Conservation (phyloP, 2,797 vertebrate species). For the Fistularia tabacaria region DNA sequence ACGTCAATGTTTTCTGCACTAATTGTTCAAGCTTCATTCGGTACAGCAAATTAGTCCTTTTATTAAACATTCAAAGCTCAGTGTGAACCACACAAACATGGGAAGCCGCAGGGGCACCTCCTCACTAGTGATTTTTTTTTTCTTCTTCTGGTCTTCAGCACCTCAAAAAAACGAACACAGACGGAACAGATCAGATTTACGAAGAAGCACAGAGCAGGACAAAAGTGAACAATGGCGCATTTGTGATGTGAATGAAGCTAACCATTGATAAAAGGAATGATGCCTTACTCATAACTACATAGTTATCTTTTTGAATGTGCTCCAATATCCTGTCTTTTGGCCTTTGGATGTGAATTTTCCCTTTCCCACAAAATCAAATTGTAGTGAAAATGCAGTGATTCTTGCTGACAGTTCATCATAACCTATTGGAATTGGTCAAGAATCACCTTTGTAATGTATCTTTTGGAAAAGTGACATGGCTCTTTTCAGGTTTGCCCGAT, state of each 20-base stretch:
- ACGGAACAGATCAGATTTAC: conserved; percentile 6
- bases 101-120: conserved; percentile 5
- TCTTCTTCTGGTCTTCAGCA: conserved; percentile 55
- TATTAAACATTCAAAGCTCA: conserved; percentile 9
- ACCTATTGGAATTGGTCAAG: conserved; percentile 66
- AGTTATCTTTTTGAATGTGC: no score
- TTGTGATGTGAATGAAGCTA: no score
- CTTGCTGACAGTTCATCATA: conserved; percentile 88
- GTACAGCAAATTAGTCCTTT: conserved; percentile 22
- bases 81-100: conserved; percentile 9
- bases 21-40: conserved; percentile 9
- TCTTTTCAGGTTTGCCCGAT: conserved; percentile 61
- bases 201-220: no score
- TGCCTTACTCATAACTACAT: no score
- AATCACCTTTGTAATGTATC: no score
- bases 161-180: conserved; percentile 55
- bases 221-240: no score
- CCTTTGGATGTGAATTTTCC: conserved; percentile 60
- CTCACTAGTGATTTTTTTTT: conserved; percentile 46
- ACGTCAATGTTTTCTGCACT: neutral
- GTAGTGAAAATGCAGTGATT: conserved; percentile 83
- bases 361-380: conserved; percentile 87
- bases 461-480: no score
- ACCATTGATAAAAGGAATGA: no score
- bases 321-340: no score